Base-by-base conservation (phyloP, 2,113 vertebrate species). In the Rana temporaria region DNA sequence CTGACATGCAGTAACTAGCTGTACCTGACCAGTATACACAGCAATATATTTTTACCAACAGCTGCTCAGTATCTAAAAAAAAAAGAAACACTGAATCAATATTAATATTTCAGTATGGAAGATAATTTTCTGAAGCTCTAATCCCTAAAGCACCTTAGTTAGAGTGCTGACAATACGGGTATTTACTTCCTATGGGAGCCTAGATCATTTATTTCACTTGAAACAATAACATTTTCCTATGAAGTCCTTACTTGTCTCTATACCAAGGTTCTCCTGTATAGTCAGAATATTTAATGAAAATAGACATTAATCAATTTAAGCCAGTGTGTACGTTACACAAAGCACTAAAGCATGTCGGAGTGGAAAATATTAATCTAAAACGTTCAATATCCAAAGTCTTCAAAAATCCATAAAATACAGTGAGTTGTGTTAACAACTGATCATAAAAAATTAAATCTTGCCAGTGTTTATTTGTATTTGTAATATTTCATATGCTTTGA, bases 301-400 rank as follows among this genome's bases (percentile, higher is more conserved):
- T 59, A 76, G 81, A 68, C 30, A 75, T 60, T 83, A 83, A 76
- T 83, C 81, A 83, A 83, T 83, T 83, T 76, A 76, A 83, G 65
- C 34, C 65, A 56, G 69, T 73, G 71, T 60, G 65, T 59, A 75
- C 22, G 48, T 74, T 82, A 65, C 70, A 75, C 71, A 75, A 75
- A 59, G 80, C 70, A 75, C 48, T 56, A 75, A 66, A 74, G 70
- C 72, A 75, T 67, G 62, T 42, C 53, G 62, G 52, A 82, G 74
- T 62, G 52, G 52, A 82, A 82, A 75, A 81, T 81, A 81, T 81
- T 63, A 81, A 80, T 80, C 78, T 80, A 59, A 69, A 65, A n/a
- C 19, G 38, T 63, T 81, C 79, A 74, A 83, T 82, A 83, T 22
- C 63, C 34, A 76, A 83, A 67, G 71, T 76, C 62, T 83, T 68